Base-by-base conservation (phyloP, 1,140 invertebrate genomes). In the Hycleus cichorii region DNA sequence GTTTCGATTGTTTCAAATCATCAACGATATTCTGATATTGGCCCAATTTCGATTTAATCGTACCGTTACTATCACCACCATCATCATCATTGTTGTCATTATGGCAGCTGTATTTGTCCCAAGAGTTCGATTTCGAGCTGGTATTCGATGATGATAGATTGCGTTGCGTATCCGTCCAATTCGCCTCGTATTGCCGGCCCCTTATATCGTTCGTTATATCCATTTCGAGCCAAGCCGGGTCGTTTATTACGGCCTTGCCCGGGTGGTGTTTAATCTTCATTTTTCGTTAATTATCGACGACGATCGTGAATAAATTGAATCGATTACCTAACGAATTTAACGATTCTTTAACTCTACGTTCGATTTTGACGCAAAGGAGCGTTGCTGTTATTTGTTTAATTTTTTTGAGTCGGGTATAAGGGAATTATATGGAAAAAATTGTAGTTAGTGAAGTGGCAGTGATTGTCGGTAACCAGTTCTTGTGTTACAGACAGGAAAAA, bases 251-350 rank as follows among this genome's bases (percentile, higher is more conserved):
- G 43, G 83, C 88, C 74, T 87, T 85, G 54, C 88, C 89, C 10
- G 89, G 89, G 74, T 90, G 88, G 67, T 85, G 85, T 74, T 88
- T 83, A 47, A 90, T 87, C 78, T 88, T 88, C 88, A 90, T 91
- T 70, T 68, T 79, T 8, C 7, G 18, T 18, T 1, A 18, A 18
- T 18, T 18, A 2, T 18, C 18, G 18, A 18, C 12, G 12, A 39
- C 55, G 40, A 47, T 24, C 2, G 42, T 26, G 25, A 24, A 43
- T 42, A 18, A 27, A 11, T 46, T 2, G 3, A 6, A 40, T n/a
- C 25, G 18, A 27, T 5, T 32, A 32, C 32, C 18, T 18, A 18
- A 18, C 32, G 32, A 32, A 32, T 5, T 32, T 5, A 32, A 32
- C 32, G 32, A 18, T 18, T 18, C 7, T 32, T 7, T 32, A 32